A percentile compares a stretch with the other conserved stretches of the same genome.
Evolutionary conservation across 2,888 invertebrate species (phyloP).

Genomic region (Philonicus albiceps): DNA sequence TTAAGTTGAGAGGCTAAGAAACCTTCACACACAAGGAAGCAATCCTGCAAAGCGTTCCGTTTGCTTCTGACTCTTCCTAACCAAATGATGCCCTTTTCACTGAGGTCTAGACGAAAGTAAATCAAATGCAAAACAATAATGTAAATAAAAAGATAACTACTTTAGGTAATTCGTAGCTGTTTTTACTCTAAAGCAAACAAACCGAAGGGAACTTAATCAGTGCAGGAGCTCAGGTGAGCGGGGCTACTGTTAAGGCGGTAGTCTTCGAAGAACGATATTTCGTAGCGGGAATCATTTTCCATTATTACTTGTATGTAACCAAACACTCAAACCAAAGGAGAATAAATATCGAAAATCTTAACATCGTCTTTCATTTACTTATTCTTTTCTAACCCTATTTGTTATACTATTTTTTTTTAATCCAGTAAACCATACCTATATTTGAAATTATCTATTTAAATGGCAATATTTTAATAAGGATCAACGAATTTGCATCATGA

Average conservation of each 20-base stretch:
- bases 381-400: not conserved
- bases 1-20: slow-evolving; percentile 44
- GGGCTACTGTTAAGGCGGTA: not conserved
- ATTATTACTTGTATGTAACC: slow-evolving; percentile 32
- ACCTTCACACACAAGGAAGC: not conserved
- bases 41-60: not conserved
- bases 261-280: not conserved
- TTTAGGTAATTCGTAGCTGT: not conserved
- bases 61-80: slow-evolving; percentile 15
- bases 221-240: not conserved
- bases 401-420: not conserved
- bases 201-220: not conserved
- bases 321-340: slow-evolving; percentile 34
- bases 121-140: slow-evolving; percentile 32
- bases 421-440: too few species aligned
- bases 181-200: slow-evolving; percentile 21
- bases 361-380: not conserved
- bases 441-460: too few species aligned
- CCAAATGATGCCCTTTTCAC: not conserved
- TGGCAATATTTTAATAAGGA: too few species aligned
- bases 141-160: slow-evolving; percentile 6
- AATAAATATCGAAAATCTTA: slow-evolving; percentile 19
- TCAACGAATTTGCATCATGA: too few species aligned
- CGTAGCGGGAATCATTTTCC: slow-evolving; percentile 19
- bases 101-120: not conserved